Conservation (phyloP, 64 coral and sea anemone genomes). For the Platygyra sinensis region DNA sequence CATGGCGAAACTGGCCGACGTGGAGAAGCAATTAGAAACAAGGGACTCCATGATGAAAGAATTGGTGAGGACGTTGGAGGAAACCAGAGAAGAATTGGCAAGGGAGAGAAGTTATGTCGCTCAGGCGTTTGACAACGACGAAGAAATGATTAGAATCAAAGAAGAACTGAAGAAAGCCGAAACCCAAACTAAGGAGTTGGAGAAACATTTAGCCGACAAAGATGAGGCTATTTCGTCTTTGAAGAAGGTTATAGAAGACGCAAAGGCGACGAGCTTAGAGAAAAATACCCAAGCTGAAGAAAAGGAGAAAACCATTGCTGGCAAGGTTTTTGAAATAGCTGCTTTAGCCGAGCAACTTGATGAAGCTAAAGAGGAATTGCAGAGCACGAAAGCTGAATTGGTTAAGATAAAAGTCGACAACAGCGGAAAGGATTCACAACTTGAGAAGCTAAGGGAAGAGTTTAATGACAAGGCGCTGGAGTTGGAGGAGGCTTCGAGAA, state of each 20-base stretch:
- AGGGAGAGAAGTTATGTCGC: conserved; percentile 39
- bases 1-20: conserved; percentile 17
- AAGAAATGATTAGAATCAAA: conserved; percentile 39
- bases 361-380: neutral
- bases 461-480: neutral
- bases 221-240: conserved; percentile 9
- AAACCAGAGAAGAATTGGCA: conserved; percentile 40
- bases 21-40: conserved; percentile 46
- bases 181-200: neutral
- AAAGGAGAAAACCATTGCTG: neutral
- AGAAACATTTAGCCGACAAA: conserved; percentile 8
- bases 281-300: neutral
- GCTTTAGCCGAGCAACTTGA: neutral
- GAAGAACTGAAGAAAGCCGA: conserved; percentile 54
- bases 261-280: neutral
- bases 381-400: neutral
- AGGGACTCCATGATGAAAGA: conserved; percentile 70
- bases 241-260: conserved; percentile 2
- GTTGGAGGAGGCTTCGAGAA: neutral
- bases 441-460: neutral
- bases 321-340: neutral
- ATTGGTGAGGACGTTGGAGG: conserved; percentile 71
- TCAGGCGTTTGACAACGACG: conserved; percentile 33
- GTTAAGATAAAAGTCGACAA: neutral
- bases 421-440: neutral